Evolutionary conservation across 2,113 vertebrate species (phyloP), one percentile per base, ranked within the genome.

Genomic region (Donacobius atricapilla): DNA sequence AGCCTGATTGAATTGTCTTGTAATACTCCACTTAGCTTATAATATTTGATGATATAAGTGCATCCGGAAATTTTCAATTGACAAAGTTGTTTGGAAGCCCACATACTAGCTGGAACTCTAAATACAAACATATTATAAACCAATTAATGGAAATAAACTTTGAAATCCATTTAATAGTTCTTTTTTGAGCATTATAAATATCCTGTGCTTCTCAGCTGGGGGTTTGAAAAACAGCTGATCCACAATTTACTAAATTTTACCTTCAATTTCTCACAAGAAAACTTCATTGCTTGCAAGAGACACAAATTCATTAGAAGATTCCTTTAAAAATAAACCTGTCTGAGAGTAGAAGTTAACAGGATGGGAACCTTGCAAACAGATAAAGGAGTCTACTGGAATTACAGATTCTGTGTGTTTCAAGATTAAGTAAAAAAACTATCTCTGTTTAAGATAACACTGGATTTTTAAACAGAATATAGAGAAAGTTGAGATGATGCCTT

Each of bases 51-150:
- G 15, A 63, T 70, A 45, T 27, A 93, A 88, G 22, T 69, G 42
- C 42, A 91, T 73, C 63, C 0, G 1, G 78, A 88, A 90, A 88
- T 77, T 89, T 90, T 93, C 78, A 83, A 85, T 93, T 63, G 78
- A 88, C 63, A 63, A 73, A 70, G 87, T 58, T 94, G 63, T 85
- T 94, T 86, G 51, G 63, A 88, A 95, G 47, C 14, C 50, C 35
- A 83, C 57, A 42, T 53, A 72, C 37, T 90, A 72, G 64, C 21
- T 93, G 45, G 94, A 91, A 94, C 69, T 23, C 57, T 87, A 79
- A 94, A 91, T 93, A 96, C 73, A 93, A 80, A 83, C 73, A 54
- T 80, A 91, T 89, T 87, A 82, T 61, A 88, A 88, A 66, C 42
- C 35, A 86, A 19, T 66, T 54, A 94, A 93, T 56, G 30, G 64